These are phyloP conservation scores for Lepidotrigona ventralis DNA, from an alignment of 1,140 invertebrate species.

Conservation along the genomic window DNA sequence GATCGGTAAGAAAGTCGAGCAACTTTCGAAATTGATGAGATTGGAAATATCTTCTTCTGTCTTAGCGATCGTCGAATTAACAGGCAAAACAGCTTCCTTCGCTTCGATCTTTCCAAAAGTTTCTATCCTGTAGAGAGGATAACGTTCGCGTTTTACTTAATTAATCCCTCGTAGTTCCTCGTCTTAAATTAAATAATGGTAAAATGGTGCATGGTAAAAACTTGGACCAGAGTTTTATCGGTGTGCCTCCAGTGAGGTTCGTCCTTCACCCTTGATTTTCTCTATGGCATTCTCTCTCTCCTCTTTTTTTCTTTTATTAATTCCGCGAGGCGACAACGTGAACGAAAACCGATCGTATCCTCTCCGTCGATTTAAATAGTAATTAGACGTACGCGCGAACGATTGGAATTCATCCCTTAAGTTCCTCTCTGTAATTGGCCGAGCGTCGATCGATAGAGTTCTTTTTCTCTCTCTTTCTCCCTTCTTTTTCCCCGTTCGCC, in stretches of 20 bases:
- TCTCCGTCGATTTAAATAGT: neutral
- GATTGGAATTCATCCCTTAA: neutral
- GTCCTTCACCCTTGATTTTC: neutral
- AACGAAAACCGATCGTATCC: neutral
- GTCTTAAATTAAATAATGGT: neutral
- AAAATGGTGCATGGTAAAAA: too few relatives aligned
- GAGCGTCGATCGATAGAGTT: neutral
- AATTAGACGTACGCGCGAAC: neutral
- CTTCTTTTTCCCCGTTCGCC: neutral
- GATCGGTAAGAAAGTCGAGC: neutral
- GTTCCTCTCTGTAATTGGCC: slow-evolving; percentile 4
- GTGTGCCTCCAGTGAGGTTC: neutral
- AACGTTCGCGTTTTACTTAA: neutral
- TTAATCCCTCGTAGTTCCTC: neutral
- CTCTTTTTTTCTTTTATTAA: neutral
- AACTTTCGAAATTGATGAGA: neutral
- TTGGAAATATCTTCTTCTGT: neutral
- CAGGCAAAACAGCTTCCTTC: neutral
- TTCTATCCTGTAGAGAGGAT: neutral
- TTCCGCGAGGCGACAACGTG: too few relatives aligned
- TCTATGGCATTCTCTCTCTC: neutral
- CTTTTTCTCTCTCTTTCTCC: too few relatives aligned
- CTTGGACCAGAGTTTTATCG: neutral
- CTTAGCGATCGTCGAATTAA: neutral
- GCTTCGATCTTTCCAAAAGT: neutral